phyloP scores from a whole-genome alignment of 2,888 invertebrate species.

The Pterostichus madidus region DNA sequence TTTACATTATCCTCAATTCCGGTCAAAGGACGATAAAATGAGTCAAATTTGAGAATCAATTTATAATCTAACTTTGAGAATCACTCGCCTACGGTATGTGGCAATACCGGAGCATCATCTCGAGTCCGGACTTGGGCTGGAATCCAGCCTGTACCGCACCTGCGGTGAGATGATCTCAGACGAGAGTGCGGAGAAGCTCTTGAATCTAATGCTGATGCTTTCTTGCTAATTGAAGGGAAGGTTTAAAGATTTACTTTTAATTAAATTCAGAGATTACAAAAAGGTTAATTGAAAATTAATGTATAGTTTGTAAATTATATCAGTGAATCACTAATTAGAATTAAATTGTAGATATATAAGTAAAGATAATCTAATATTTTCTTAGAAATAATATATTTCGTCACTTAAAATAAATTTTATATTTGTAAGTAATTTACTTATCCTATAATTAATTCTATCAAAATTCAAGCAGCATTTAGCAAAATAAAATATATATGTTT shows the following conservation, averaged over 20 bases:
- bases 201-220: not conserved
- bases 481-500: too few species aligned
- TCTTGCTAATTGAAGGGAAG: not conserved
- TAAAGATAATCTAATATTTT: too few species aligned
- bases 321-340: too few species aligned
- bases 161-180: conserved; percentile 6
- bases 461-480: too few species aligned
- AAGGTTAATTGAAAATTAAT: not conserved
- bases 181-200: not conserved
- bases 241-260: not conserved
- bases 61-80: not conserved
- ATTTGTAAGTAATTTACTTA: too few species aligned
- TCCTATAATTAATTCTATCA: too few species aligned
- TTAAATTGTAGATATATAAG: too few species aligned
- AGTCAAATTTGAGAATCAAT: too few species aligned
- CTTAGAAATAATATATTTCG: too few species aligned
- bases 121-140: not conserved
- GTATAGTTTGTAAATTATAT: not conserved
- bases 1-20: too few species aligned
- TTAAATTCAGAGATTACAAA: not conserved
- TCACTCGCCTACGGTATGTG: not conserved
- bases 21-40: too few species aligned
- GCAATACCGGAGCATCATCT: not conserved
- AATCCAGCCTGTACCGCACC: not conserved
- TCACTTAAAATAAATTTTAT: too few species aligned